These are phyloP conservation scores for Dromas ardeola DNA, from an alignment of 2,113 vertebrate genomes.

Conservation along the genomic window DNA sequence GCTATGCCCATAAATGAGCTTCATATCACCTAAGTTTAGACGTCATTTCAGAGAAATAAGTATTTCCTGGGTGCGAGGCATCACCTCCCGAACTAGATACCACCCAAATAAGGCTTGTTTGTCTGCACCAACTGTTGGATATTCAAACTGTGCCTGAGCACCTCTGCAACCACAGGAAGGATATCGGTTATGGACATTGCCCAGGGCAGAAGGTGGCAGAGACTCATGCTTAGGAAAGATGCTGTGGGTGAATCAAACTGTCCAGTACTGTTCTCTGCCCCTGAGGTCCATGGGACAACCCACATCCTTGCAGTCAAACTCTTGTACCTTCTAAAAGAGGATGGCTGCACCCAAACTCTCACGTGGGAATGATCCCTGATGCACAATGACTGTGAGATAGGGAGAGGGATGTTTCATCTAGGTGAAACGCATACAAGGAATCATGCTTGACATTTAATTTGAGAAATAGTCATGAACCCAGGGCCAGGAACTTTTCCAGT, in stretches of 20 bases:
- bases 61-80: neutral
- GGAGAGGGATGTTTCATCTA: neutral
- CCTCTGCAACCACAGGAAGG: neutral
- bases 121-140: neutral
- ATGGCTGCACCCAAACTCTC: neutral
- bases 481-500: neutral
- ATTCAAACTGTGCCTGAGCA: neutral
- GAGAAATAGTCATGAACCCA: neutral
- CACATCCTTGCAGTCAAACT: neutral
- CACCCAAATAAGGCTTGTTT: neutral
- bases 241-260: neutral
- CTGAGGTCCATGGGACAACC: neutral
- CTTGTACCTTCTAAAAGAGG: neutral
- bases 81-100: neutral
- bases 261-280: neutral
- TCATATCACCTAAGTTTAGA: rapidly evolving
- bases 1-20: neutral
- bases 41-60: neutral
- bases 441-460: neutral
- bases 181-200: rapidly evolving
- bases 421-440: neutral
- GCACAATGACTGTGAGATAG: neutral
- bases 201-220: neutral
- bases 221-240: rapidly evolving
- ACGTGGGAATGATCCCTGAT: neutral